These are phyloP conservation scores for Calameuta filiformis DNA, from an alignment of 2,888 invertebrate genomes.

Conservation along the genomic window DNA sequence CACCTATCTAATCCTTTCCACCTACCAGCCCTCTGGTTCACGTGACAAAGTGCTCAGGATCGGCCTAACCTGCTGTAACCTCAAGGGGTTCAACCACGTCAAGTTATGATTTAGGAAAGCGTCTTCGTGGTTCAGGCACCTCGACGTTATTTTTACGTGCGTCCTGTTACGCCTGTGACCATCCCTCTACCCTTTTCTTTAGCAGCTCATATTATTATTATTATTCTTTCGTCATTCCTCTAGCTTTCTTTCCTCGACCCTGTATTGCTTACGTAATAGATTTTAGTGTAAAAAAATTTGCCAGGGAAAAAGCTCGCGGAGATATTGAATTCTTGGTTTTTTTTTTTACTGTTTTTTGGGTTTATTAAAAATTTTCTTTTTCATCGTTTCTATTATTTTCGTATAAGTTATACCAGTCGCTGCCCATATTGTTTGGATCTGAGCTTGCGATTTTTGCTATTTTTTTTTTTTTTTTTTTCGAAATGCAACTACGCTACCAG, in stretches of 20 bases:
- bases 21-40: background rate
- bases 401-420: background rate
- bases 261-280: too few species aligned
- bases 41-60: background rate
- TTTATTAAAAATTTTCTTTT: too few species aligned
- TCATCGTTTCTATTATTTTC: background rate
- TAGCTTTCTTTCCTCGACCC: background rate
- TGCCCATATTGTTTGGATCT: background rate
- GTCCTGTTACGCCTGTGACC: constrained; percentile 12
- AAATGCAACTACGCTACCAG: background rate
- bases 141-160: constrained; percentile 21
- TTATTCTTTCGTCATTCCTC: background rate
- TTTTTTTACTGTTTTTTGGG: too few species aligned
- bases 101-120: background rate
- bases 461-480: too few species aligned
- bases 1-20: background rate
- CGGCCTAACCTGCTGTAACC: background rate
- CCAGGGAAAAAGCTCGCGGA: too few species aligned
- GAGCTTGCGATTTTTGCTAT: background rate
- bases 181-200: background rate
- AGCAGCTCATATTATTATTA: background rate
- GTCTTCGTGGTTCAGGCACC: constrained; percentile 14
- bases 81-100: background rate
- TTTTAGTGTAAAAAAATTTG: too few species aligned
- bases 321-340: background rate